A percentile compares a stretch with the other conserved stretches of the same genome.
These are phyloP conservation scores for Trachemys scripta DNA, from an alignment of 2,113 vertebrate genomes.

Conservation along the genomic window DNA sequence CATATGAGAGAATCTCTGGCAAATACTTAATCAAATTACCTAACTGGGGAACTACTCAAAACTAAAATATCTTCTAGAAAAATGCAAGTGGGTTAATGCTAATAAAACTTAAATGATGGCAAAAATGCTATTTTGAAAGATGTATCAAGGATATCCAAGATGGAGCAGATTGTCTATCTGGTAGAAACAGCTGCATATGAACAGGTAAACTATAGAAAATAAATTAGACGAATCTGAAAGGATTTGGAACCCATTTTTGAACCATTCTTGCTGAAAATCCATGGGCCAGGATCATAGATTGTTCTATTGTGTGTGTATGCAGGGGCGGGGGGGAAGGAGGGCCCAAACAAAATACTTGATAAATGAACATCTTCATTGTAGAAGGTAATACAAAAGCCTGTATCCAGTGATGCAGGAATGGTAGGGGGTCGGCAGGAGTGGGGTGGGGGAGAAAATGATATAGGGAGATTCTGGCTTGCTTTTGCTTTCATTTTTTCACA, in stretches of 20 bases:
- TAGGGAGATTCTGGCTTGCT: not conserved
- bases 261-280: constrained; percentile 20
- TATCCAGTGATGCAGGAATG: not conserved
- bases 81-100: not conserved
- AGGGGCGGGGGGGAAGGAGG: too few species aligned
- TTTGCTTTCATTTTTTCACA: not conserved
- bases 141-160: not conserved
- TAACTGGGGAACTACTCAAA: not conserved
- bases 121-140: not conserved
- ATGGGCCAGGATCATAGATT: not conserved
- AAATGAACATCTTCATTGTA: not conserved
- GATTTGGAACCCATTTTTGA: constrained; percentile 35
- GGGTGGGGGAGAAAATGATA: not conserved
- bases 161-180: not conserved
- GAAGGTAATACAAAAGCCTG: not conserved
- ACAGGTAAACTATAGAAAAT: not conserved
- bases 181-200: not conserved
- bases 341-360: not conserved
- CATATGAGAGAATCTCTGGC: not conserved
- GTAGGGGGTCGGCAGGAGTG: too few species aligned
- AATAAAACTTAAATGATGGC: not conserved
- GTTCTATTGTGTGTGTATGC: not conserved
- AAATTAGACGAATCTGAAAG: constrained; percentile 11
- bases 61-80: not conserved
- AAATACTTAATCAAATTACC: not conserved